phyloP scores from a whole-genome alignment of 2,797 vertebrate genomes.

The Paratrypauchen microcephalus region DNA sequence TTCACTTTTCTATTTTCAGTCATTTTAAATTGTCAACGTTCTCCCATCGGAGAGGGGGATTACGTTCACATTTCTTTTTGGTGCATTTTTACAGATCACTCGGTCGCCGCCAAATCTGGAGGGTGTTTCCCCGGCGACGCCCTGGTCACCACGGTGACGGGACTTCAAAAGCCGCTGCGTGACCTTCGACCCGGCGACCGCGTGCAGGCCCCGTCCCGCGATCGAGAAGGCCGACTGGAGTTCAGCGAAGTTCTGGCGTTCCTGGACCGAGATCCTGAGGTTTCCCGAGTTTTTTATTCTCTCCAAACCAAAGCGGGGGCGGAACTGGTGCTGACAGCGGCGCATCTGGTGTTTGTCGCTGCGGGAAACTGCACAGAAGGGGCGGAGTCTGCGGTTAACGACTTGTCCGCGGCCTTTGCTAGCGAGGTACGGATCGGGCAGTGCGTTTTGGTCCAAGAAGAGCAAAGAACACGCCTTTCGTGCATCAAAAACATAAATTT shows the following conservation, averaged over 20 bases:
- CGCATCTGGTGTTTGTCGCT: conserved; percentile 87
- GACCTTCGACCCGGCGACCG: conserved; percentile 83
- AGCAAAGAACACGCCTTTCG: conserved; percentile 66
- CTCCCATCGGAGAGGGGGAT: too few species aligned
- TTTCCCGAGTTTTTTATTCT: conserved; percentile 79
- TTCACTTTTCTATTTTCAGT: background rate
- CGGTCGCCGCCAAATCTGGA: conserved; percentile 89
- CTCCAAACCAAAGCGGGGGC: conserved; percentile 81
- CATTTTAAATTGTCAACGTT: too few species aligned
- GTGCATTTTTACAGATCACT: conserved; percentile 82
- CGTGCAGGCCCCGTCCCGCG: conserved; percentile 80
- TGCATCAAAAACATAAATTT: conserved; percentile 71
- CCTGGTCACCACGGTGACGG: conserved; percentile 79
- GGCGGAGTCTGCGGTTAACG: conserved; percentile 10
- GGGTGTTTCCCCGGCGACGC: conserved; percentile 91
- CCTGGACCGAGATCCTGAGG: conserved; percentile 81
- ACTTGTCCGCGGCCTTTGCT: conserved; percentile 82
- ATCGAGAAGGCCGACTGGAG: conserved; percentile 67
- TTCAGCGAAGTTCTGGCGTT: conserved; percentile 91
- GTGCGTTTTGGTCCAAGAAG: conserved; percentile 78
- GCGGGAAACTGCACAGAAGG: conserved; percentile 79
- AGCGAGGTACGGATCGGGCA: conserved; percentile 81
- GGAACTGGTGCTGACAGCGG: conserved; percentile 83
- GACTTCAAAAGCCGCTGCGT: conserved; percentile 74
- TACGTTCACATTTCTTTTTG: background rate